phyloP scores from a whole-genome alignment of 2,797 vertebrate genomes.

The Cossypha dichroa region DNA sequence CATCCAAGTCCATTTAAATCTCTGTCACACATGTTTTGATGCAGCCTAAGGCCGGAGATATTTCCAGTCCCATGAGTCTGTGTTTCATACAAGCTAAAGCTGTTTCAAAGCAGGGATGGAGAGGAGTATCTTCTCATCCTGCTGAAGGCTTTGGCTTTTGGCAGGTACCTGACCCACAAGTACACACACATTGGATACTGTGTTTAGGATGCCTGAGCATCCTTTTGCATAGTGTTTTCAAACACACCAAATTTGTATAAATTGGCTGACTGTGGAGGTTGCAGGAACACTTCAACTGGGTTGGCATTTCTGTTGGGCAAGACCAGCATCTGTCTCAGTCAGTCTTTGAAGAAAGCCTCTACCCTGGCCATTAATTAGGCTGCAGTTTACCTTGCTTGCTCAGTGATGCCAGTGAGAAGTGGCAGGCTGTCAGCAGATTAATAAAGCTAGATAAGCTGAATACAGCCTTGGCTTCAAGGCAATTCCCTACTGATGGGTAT shows the following conservation, averaged over 20 bases:
- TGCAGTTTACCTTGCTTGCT: neutral
- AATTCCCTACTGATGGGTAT: neutral
- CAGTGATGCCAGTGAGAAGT: neutral
- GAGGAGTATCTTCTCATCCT: neutral
- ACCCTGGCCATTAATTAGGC: neutral
- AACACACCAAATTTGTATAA: neutral
- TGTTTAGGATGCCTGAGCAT: neutral
- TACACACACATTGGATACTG: fast-evolving
- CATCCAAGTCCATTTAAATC: conserved; percentile 65
- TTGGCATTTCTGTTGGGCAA: neutral
- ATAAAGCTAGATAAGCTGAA: neutral
- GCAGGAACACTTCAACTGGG: neutral
- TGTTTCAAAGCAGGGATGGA: neutral
- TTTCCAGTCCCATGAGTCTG: conserved; percentile 27
- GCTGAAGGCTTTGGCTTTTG: neutral
- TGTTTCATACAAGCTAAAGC: conserved; percentile 7
- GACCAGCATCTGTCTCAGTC: neutral
- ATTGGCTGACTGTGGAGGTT: neutral
- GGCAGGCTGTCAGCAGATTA: neutral
- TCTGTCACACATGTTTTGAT: conserved; percentile 59
- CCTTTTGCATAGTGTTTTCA: neutral
- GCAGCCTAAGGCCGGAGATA: conserved; percentile 6
- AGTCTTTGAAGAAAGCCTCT: neutral
- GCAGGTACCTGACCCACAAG: neutral
- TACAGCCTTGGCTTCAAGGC: neutral